A percentile compares a stretch with the other conserved stretches of the same genome.
Conservation (phyloP, 2,113 vertebrate genomes). For the Notarius lentiginosus region DNA sequence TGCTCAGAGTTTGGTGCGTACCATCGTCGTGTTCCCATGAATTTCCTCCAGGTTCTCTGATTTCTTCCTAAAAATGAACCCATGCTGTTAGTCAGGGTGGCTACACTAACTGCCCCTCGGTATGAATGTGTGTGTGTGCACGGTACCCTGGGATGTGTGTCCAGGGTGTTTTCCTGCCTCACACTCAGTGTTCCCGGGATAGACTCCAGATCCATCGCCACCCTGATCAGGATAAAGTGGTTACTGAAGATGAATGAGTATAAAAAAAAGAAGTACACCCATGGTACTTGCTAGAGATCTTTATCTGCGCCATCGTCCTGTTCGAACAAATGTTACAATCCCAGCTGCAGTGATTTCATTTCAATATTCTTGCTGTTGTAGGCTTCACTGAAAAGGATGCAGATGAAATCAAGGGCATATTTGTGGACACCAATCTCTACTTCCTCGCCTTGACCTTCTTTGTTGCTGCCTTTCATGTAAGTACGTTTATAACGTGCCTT, state of each 20-base stretch:
- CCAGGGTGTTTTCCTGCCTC: background rate
- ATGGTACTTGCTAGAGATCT: background rate
- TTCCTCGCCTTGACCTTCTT: constrained; percentile 95
- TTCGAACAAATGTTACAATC: background rate
- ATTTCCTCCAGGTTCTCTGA: too few relatives aligned
- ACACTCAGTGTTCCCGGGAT: background rate
- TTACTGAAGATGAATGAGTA: background rate
- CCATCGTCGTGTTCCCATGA: background rate
- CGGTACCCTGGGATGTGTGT: background rate
- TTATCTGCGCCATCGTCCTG: background rate
- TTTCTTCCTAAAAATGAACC: background rate
- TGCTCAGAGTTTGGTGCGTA: background rate
- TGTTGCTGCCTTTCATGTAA: constrained; percentile 95
- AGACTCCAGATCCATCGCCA: background rate
- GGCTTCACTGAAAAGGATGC: constrained; percentile 98
- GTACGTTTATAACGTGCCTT: constrained; percentile 43
- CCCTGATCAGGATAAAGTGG: background rate
- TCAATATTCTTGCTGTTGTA: constrained; percentile 56
- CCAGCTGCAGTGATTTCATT: too few relatives aligned
- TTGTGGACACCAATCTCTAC: constrained; percentile 97
- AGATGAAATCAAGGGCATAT: constrained; percentile 98
- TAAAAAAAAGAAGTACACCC: background rate
- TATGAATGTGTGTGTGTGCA: background rate
- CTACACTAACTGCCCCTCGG: too few relatives aligned
- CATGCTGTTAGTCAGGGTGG: too few relatives aligned